A percentile compares a stretch with the other conserved stretches of the same genome.
These are phyloP conservation scores for Nymphalis io DNA, from an alignment of 1,140 invertebrate genomes.

Conservation along the genomic window DNA sequence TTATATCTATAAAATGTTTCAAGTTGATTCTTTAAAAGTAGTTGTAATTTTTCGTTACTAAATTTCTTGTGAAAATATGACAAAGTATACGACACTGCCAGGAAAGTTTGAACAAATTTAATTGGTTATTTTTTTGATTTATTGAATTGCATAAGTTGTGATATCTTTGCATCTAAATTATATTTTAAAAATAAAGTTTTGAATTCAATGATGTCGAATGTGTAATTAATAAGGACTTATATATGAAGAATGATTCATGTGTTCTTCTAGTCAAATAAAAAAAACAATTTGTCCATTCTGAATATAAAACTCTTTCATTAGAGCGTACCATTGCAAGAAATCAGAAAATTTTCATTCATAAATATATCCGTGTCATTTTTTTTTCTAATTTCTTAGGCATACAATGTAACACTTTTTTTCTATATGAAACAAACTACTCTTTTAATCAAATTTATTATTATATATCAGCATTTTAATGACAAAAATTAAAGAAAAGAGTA, in stretches of 20 bases:
- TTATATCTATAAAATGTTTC: not conserved
- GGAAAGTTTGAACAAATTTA: not conserved
- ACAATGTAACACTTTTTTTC: too few species aligned
- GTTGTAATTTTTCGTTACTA: not conserved
- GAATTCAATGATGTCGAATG: not conserved
- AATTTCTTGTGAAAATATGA: not conserved
- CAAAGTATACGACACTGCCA: not conserved
- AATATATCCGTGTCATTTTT: not conserved
- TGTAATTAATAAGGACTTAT: not conserved
- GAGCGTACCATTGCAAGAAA: not conserved
- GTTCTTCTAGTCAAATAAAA: conserved; percentile 24
- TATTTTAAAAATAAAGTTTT: too few species aligned
- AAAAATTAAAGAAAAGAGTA: too few species aligned
- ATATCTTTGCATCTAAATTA: not conserved
- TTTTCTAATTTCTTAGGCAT: too few species aligned
- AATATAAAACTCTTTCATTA: not conserved
- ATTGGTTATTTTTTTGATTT: not conserved
- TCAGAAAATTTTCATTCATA: not conserved
- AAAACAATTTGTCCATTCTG: not conserved
- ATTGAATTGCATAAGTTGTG: not conserved
- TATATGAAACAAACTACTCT: too few species aligned
- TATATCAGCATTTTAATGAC: too few species aligned
- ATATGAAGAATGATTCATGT: conserved; percentile 5
- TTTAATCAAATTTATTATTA: too few species aligned
- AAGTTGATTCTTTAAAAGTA: not conserved